Evolutionary conservation across 1,140 invertebrate species (phyloP).

Genomic region (Oryctes rhinoceros): DNA sequence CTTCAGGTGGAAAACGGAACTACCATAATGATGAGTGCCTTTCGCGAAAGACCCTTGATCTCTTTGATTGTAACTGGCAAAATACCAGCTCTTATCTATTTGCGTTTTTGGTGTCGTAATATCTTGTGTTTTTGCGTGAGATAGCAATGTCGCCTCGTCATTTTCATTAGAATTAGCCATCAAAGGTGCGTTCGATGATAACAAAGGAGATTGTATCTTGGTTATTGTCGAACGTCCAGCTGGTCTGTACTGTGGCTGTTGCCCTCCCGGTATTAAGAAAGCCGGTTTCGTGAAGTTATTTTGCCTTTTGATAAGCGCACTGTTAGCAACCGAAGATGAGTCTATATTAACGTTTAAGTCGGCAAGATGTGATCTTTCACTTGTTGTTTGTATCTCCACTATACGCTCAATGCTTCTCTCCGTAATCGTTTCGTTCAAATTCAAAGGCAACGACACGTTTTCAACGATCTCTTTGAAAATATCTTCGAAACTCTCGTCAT

Average conservation of each 20-base stretch:
- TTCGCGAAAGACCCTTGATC: background rate
- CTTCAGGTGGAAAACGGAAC: background rate
- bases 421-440: background rate
- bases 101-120: constrained; percentile 48
- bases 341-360: constrained; percentile 56
- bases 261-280: constrained; percentile 68
- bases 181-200: constrained; percentile 48
- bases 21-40: background rate
- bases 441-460: constrained; percentile 41
- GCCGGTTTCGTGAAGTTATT: constrained; percentile 61
- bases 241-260: constrained; percentile 59
- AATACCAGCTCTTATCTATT: constrained; percentile 75
- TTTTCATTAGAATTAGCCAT: constrained; percentile 40
- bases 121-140: constrained; percentile 47
- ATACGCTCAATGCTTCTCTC: constrained; percentile 41
- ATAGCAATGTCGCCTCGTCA: constrained; percentile 45
- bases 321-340: constrained; percentile 55
- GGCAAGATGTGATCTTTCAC: constrained; percentile 38
- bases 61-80: constrained; percentile 75
- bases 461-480: constrained; percentile 46
- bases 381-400: constrained; percentile 56
- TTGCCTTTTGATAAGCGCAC: constrained; percentile 45
- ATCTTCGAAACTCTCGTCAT: constrained; percentile 44
- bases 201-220: constrained; percentile 68
- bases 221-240: constrained; percentile 69